Evolutionary conservation across 2,888 invertebrate species (phyloP), one percentile per base, ranked within the genome.

Genomic region (Rotaria magnacalcarata): DNA sequence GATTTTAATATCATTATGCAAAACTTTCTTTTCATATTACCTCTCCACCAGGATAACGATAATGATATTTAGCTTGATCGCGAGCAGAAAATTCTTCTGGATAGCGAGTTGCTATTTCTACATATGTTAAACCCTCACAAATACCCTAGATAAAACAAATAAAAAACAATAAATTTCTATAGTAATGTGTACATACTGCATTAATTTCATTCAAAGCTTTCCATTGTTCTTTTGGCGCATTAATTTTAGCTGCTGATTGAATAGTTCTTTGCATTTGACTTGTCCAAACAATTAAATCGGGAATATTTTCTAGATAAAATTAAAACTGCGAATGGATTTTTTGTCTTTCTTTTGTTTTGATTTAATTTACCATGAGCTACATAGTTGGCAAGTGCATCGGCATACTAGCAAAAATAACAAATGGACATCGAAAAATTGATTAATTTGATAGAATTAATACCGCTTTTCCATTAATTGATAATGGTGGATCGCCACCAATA

Each of bases 191-290:
- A 54, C 5, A 2, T 47, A 80, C 80, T 0, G 98, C 98, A 92
- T 99, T 97, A 88, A 99, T 97, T 93, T 99, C 98, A 91, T 98
- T 98, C 52, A 99, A 93, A 19, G 97, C 97, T 92, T 98, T 98
- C 98, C 98, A 99, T 90, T 97, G 93, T 91, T 99, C 98, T 90
- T 97, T 96, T 0, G 97, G 97, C 5, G 96, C 96, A 85, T 94
- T 93, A 21, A 98, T 94, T 85, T 88, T 88, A 67, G 94, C 93
- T 0, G 96, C 96, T 0, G 97, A 97, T 92, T 99, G 97, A 88
- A 97, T 96, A 87, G 98, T 97, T 86, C 98, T 93, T 89, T 95
- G 94, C 92, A 97, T 80, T 94, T 97, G 96, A 27, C 97, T 97
- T 0, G 97, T 97, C 98, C 98, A 99, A 27, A 99, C 96, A 27